Percentiles rank a stretch among this genome's conserved stretches.
These are phyloP conservation scores for Galerucella calmariensis DNA, from an alignment of 2,888 invertebrate species.

Conservation along the genomic window DNA sequence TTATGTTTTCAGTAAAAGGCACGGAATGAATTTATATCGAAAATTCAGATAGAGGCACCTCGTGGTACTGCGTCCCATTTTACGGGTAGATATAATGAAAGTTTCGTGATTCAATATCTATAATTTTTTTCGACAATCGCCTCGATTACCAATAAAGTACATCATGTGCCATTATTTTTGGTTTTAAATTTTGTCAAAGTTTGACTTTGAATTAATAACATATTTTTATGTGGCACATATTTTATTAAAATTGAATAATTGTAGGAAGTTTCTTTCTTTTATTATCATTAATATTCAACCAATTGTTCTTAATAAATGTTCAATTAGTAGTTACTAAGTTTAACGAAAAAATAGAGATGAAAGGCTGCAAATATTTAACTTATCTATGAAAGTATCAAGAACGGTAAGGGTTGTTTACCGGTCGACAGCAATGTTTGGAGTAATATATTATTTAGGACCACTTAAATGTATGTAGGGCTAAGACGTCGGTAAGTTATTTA, in stretches of 20 bases:
- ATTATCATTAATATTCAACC: too few species aligned
- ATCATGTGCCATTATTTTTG: constrained; percentile 15
- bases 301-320: too few species aligned
- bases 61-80: constrained; percentile 43
- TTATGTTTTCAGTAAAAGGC: constrained; percentile 19
- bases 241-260: too few species aligned
- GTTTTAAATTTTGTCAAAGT: neutral
- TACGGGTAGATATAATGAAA: constrained; percentile 34
- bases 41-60: constrained; percentile 27
- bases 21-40: constrained; percentile 29
- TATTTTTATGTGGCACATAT: neutral
- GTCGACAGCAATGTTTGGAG: too few species aligned
- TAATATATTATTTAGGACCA: too few species aligned
- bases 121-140: constrained; percentile 26
- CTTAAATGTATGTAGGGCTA: too few species aligned
- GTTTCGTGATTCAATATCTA: constrained; percentile 36
- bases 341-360: too few species aligned
- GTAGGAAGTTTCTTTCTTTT: too few species aligned
- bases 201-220: neutral
- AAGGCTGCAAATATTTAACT: too few species aligned
- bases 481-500: too few species aligned
- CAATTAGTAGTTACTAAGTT: too few species aligned
- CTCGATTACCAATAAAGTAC: constrained; percentile 23
- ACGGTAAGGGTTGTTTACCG: too few species aligned
- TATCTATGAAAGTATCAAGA: neutral